phyloP scores from a whole-genome alignment of 2,797 vertebrate species.

The Schizopygopsis pylzovi region DNA sequence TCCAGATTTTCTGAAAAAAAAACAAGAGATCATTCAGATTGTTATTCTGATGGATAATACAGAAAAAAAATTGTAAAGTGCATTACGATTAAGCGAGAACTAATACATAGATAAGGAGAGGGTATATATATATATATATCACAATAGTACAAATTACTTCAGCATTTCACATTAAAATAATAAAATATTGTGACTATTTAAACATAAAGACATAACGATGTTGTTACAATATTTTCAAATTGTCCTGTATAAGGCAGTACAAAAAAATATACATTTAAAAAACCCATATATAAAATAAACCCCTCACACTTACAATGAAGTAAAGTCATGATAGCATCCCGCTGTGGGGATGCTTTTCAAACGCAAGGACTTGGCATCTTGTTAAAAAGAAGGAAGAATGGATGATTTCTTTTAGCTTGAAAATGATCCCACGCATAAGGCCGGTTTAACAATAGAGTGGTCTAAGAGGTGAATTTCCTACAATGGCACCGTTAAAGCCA shows the following conservation, averaged over 20 bases:
- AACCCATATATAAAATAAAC: not conserved
- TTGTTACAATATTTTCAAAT: not conserved
- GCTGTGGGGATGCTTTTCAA: not conserved
- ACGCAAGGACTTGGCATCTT: conserved; percentile 7
- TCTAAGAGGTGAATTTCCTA: conserved; percentile 19
- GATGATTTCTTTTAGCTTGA: not conserved
- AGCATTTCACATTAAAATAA: not conserved
- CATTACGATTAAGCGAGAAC: not conserved
- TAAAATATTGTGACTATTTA: not conserved
- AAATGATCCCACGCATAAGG: not conserved
- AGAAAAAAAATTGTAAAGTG: not conserved
- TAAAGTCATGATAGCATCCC: not conserved
- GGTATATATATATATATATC: not conserved
- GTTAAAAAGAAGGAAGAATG: not conserved
- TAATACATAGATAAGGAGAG: not conserved
- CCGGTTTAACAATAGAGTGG: not conserved
- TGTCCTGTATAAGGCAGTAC: no score
- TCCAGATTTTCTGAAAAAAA: not conserved
- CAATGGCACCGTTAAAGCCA: not conserved
- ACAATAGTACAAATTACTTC: not conserved
- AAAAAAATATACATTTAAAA: not conserved
- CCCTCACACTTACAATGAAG: not conserved
- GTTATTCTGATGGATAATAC: not conserved
- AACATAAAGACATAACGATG: not conserved
- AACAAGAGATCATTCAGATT: not conserved